phyloP scores from a whole-genome alignment of 2,797 vertebrate species.

The Lepidocolaptes lacrymiger region DNA sequence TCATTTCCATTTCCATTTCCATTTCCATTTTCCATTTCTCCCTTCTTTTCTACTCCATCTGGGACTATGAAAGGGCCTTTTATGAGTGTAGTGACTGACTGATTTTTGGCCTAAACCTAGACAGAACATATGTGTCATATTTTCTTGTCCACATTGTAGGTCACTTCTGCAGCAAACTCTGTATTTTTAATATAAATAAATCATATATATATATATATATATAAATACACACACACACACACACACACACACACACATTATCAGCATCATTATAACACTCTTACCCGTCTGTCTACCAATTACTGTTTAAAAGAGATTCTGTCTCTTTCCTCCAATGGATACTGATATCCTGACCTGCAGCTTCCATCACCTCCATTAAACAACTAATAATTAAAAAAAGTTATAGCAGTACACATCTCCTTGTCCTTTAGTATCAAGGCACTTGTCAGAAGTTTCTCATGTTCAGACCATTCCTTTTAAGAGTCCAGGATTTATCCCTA shows the following conservation, averaged over 20 bases:
- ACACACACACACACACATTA: too few species aligned
- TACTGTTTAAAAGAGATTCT: background rate
- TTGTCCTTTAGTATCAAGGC: background rate
- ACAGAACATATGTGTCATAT: background rate
- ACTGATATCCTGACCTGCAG: background rate
- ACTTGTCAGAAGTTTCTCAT: background rate
- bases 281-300: background rate
- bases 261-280: background rate
- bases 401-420: rapidly evolving
- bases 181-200: background rate
- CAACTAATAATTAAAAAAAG: background rate
- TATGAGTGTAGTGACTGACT: rapidly evolving
- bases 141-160: background rate
- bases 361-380: background rate
- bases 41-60: background rate
- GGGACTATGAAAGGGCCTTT: background rate
- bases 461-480: background rate
- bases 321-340: background rate
- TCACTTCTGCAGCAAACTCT: background rate
- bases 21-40: background rate
- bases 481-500: background rate
- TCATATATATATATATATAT: background rate
- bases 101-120: background rate
- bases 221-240: too few species aligned
- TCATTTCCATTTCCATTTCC: background rate